Base-by-base conservation (phyloP, 2,797 vertebrate genomes). In the Botia almorhae region DNA sequence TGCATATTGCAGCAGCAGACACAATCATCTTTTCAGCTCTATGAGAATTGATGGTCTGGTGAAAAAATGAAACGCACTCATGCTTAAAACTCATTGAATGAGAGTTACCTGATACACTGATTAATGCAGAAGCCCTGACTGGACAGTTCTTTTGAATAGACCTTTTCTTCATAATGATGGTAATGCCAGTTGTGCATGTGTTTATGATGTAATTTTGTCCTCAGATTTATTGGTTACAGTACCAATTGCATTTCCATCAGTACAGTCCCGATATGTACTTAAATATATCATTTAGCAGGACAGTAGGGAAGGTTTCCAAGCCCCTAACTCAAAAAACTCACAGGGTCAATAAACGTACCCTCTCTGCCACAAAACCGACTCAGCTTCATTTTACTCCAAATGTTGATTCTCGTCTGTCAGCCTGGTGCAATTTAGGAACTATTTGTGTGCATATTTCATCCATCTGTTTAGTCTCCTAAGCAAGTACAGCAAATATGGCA, bases 241-340 rank as follows among this genome's bases (percentile, higher is more conserved):
- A 69, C 16, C 55, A 61, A 63, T 39, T 78, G n/a, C 82, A 82
- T 78, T 87, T 85, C 63, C 77, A 83, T 13, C 36, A 8, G 64
- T 55, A 53, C 46, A 29, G 39, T 55, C 33, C 0, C 36, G 76
- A 78, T 83, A 51, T 85, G 84, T 82, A 21, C 55, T 60, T 63
- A 39, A 79, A 84, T 10, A 81, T 71, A 64, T 73, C 69, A 63
- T 29, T 74, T 80, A 82, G 80, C 77, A 85, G 63, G 69, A 72
- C 58, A 43, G 69, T 79, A 65, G 10, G 48, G 69, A 70, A 46
- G 0, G 16, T 71, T 79, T 90, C 92, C 92, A 92, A 90, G 88
- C 91, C 92, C 88, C 88, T 88, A 89, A 90, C 91, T 93, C 89
- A 87, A 88, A 85, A 81, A 87, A 88, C 81, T 78, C 82, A 63